Evolutionary conservation across 1,140 invertebrate genomes (phyloP).

Genomic region (Drosophila ogumai): DNA sequence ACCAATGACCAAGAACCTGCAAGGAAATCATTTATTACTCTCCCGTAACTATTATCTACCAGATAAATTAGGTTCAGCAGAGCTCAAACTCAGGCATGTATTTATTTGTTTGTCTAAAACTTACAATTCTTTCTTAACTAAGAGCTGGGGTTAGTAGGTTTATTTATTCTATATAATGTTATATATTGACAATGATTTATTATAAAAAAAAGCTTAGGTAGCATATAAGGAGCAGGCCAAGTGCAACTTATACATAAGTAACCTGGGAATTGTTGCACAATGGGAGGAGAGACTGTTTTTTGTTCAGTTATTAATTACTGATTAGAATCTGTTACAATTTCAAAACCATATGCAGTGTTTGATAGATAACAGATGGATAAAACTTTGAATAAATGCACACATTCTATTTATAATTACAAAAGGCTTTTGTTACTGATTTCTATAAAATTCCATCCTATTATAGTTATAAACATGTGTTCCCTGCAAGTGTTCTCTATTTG

Average conservation of each 20-base stretch:
- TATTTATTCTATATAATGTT: too few species aligned
- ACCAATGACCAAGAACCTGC: constrained; percentile 89
- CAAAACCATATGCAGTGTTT: not conserved
- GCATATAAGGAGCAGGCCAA: too few species aligned
- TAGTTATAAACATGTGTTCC: not conserved
- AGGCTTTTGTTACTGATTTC: not conserved
- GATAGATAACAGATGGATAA: not conserved
- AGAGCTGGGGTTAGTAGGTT: too few species aligned
- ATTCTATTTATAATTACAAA: not conserved
- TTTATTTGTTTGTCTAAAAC: too few species aligned
- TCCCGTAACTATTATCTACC: not conserved
- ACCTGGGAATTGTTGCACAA: too few species aligned
- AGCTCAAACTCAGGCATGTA: not conserved
- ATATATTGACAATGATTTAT: too few species aligned
- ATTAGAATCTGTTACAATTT: not conserved
- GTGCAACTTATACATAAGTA: too few species aligned
- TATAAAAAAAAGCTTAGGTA: too few species aligned
- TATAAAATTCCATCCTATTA: not conserved
- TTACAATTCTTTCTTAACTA: too few species aligned
- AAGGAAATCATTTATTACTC: not conserved
- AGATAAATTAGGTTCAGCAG: not conserved
- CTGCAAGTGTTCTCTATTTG: not conserved
- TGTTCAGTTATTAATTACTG: not conserved
- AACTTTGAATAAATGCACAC: too few species aligned
- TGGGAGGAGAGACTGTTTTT: too few species aligned